Evolutionary conservation across 1,140 invertebrate species (phyloP).

Genomic region (Battus philenor): DNA sequence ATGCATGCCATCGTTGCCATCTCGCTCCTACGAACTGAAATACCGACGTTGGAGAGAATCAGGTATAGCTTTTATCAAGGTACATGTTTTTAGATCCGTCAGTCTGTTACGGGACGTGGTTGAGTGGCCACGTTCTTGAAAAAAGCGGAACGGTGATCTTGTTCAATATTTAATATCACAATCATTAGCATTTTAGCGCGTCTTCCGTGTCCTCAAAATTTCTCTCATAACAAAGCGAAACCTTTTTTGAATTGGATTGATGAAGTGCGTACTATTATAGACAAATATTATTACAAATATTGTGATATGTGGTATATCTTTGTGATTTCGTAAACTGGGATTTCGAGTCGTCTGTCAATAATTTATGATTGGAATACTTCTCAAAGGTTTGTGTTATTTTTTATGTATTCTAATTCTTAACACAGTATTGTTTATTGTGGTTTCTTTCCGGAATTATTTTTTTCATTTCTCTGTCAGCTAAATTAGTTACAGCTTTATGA

Average conservation of each 20-base stretch:
- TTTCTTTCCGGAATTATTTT: too few relatives aligned
- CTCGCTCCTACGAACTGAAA: slow-evolving; percentile 24
- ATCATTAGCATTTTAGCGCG: slow-evolving; percentile 18
- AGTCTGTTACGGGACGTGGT: slow-evolving; percentile 27
- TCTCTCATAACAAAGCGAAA: slow-evolving; percentile 1
- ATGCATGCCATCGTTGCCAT: slow-evolving; percentile 57
- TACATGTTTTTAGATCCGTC: slow-evolving; percentile 34
- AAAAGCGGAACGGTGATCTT: slow-evolving; percentile 14
- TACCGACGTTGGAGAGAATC: slow-evolving; percentile 28
- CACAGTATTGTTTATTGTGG: too few relatives aligned
- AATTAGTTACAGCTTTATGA: too few relatives aligned
- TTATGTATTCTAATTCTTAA: not conserved
- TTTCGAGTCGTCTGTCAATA: slow-evolving; percentile 31
- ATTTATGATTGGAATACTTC: slow-evolving; percentile 32
- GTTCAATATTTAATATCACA: slow-evolving; percentile 13
- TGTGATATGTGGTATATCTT: slow-evolving; percentile 34
- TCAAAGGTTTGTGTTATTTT: slow-evolving; percentile 15
- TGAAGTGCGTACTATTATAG: slow-evolving; percentile 2
- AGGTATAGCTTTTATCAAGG: slow-evolving; percentile 36
- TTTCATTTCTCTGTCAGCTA: too few relatives aligned
- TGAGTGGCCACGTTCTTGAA: slow-evolving; percentile 22
- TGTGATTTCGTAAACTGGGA: slow-evolving; percentile 35
- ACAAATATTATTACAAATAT: slow-evolving; percentile 24
- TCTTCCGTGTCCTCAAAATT: slow-evolving; percentile 17
- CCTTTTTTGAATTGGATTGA: slow-evolving; percentile 2